Evolutionary conservation across 2,797 vertebrate genomes (phyloP), one percentile per base, ranked within the genome.

Genomic region (Schizopygopsis pylzovi): DNA sequence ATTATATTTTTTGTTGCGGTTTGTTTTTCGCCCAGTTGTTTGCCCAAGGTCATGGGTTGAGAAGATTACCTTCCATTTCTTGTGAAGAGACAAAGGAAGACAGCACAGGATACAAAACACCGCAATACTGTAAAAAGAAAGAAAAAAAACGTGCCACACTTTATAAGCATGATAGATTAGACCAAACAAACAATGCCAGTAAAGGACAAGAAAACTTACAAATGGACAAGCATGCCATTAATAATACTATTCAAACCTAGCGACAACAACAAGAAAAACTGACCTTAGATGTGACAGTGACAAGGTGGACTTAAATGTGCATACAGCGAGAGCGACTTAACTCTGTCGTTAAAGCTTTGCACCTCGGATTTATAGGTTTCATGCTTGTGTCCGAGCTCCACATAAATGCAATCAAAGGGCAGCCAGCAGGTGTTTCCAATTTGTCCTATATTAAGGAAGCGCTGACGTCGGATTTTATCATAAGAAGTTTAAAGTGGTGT

Each of bases 31-130:
- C 59, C 11, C n/a, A 25, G 11, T 61, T 61, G n/a, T 5, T 25
- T 61, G 11, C n/a, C n/a, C 15, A 18, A 39, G 33, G 8, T n/a
- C 22, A 59, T 59, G 22, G 8, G 4, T 39, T 15, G 3, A 4
- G 20, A 49, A 68, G 45, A 63, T 87, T 81, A 92, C 92, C 92
- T 92, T 92, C 91, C 91, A 92, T 92, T 85, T 84, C 56, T 87
- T 84, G 37, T 81, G 83, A 86, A 78, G 87, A 79, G 79, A 82
- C 63, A 70, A 72, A 28, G 68, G 88, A 86, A 88, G 43, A 85
- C 87, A 85, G 84, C 88, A 91, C 89, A 86, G 81, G 88, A 90
- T 85, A 90, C 90, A 82, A 90, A 85, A 90, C 89, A 92, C 88
- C 79, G 75, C 83, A 88, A 90, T 84, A 89, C 90, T 92, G 28